phyloP scores from a whole-genome alignment of 2,113 vertebrate species.

The Paratilapia polleni region DNA sequence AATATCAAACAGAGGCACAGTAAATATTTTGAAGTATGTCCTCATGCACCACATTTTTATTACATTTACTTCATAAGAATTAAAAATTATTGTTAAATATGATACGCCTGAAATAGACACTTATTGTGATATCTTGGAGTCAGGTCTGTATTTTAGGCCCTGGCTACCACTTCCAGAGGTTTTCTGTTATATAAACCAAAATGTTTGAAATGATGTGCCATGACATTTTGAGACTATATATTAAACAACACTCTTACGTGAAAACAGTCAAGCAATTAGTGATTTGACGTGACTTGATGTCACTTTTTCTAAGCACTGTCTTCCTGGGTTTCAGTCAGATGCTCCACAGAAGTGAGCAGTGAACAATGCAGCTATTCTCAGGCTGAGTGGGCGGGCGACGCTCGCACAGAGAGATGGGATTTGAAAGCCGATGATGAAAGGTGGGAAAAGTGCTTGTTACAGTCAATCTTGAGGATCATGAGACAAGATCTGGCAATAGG shows the following conservation, averaged over 20 bases:
- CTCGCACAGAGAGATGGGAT: constrained; percentile 17
- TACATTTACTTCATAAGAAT: background rate
- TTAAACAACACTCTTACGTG: background rate
- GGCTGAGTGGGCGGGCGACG: constrained; percentile 56
- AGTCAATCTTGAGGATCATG: constrained; percentile 39
- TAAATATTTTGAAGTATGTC: background rate
- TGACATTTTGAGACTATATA: background rate
- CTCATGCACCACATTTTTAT: background rate
- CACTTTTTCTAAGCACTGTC: background rate
- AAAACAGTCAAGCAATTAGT: background rate
- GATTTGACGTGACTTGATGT: constrained; percentile 18
- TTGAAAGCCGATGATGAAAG: constrained; percentile 56
- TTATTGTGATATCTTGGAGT: background rate
- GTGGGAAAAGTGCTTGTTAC: constrained; percentile 60
- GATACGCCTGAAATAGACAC: background rate
- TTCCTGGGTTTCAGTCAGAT: constrained; percentile 37
- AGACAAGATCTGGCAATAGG: constrained; percentile 21
- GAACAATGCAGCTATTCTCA: constrained; percentile 70
- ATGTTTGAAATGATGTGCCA: background rate
- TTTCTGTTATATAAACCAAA: background rate
- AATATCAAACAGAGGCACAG: background rate
- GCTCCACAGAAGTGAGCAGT: constrained; percentile 27
- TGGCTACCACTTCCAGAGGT: background rate
- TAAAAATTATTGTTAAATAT: background rate
- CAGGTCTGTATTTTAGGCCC: background rate